A percentile compares a stretch with the other conserved stretches of the same genome.
phyloP scores from a whole-genome alignment of 2,888 invertebrate species.

The Odontocolon sp. region DNA sequence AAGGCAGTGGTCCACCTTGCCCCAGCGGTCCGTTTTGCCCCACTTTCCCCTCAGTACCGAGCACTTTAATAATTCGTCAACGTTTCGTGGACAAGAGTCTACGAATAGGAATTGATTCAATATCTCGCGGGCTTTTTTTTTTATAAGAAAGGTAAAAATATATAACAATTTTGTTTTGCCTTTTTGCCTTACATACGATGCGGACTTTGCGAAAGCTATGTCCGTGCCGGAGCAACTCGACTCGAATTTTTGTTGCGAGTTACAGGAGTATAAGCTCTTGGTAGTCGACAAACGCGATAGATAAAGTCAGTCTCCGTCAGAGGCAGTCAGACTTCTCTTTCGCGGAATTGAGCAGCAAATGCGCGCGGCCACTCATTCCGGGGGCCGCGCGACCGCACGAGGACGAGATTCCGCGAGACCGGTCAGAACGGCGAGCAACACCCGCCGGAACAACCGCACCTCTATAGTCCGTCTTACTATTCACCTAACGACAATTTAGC shows the following conservation, averaged over 20 bases:
- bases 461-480: neutral
- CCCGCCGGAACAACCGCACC: neutral
- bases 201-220: neutral
- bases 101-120: no score
- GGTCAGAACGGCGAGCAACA: conserved; percentile 28
- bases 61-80: no score
- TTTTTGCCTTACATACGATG: neutral
- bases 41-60: no score
- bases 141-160: no score
- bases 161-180: no score
- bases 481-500: no score
- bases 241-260: neutral
- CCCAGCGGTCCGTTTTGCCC: no score
- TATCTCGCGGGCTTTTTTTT: no score
- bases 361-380: conserved; percentile 52
- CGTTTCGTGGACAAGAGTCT: no score
- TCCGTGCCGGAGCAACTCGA: neutral
- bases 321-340: conserved; percentile 37
- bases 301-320: conserved; percentile 1
- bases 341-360: conserved; percentile 41
- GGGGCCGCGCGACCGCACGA: conserved; percentile 15
- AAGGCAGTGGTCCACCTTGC: no score
- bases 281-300: neutral
- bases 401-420: conserved; percentile 55
- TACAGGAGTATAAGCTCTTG: neutral